phyloP scores from a whole-genome alignment of 2,113 vertebrate species.

The Poicephalus meyeri region DNA sequence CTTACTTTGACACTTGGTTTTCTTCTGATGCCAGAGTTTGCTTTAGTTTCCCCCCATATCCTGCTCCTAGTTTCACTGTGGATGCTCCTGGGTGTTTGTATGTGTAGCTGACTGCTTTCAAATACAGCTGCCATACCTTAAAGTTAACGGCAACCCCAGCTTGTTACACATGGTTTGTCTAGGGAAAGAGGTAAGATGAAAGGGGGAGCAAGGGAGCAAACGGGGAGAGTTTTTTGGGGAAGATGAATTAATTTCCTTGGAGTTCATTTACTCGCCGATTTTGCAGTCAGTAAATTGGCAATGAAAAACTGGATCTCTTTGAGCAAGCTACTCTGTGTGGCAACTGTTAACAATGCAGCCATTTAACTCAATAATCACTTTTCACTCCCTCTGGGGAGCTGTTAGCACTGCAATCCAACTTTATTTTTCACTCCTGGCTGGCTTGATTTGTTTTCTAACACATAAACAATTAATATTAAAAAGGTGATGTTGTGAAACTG shows the following conservation, averaged over 20 bases:
- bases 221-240: not conserved
- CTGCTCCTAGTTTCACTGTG: rapidly evolving
- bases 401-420: slow-evolving; percentile 56
- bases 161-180: not conserved
- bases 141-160: not conserved
- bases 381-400: slow-evolving; percentile 60
- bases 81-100: rapidly evolving
- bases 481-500: not conserved
- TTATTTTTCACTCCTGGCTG: slow-evolving; percentile 62
- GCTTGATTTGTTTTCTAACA: slow-evolving; percentile 67
- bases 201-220: not conserved
- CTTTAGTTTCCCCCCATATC: rapidly evolving
- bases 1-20: not conserved
- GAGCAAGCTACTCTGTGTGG: slow-evolving; percentile 13
- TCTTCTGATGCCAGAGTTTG: not conserved
- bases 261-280: not conserved
- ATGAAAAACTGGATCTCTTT: slow-evolving; percentile 30
- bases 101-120: not conserved
- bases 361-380: slow-evolving; percentile 71
- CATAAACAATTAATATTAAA: slow-evolving; percentile 66
- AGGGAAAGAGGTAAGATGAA: not conserved
- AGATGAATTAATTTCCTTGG: not conserved
- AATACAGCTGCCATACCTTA: not conserved
- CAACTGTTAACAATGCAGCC: slow-evolving; percentile 56
- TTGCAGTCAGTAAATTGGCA: slow-evolving; percentile 15